phyloP scores from a whole-genome alignment of 2,888 invertebrate genomes.

The Rhagophthalmus giganteus region DNA sequence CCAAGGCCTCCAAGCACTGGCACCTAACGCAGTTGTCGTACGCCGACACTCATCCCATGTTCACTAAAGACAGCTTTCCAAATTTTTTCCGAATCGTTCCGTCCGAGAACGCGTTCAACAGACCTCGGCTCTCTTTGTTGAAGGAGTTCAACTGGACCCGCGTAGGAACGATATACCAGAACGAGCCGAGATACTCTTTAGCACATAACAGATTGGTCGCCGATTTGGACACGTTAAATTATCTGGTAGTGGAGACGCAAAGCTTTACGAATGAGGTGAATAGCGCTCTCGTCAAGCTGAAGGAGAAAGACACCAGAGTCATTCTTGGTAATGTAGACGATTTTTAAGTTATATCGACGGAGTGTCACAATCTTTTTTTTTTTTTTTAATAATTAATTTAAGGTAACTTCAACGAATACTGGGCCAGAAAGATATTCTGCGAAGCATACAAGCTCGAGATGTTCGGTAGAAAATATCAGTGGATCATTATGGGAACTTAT shows the following conservation, averaged over 20 bases:
- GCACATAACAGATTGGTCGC: conserved; percentile 70
- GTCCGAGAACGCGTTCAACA: conserved; percentile 94
- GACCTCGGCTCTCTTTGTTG: conserved; percentile 84
- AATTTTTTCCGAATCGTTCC: conserved; percentile 97
- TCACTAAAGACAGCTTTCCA: conserved; percentile 89
- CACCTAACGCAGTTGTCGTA: conserved; percentile 95
- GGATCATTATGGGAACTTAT: conserved; percentile 92
- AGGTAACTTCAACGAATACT: conserved; percentile 93
- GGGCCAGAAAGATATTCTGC: conserved; percentile 88
- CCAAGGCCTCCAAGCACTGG: conserved; percentile 97
- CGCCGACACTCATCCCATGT: conserved; percentile 97
- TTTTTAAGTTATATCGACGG: too few relatives aligned
- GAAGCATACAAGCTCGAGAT: conserved; percentile 84
- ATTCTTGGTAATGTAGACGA: conserved; percentile 71
- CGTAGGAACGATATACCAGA: conserved; percentile 96
- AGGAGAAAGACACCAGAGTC: conserved; percentile 90
- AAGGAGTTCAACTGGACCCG: conserved; percentile 95
- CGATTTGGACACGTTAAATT: conserved; percentile 78
- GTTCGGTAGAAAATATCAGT: conserved; percentile 91
- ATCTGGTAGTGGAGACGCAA: conserved; percentile 85
- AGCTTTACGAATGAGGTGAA: conserved; percentile 90
- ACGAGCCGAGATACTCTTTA: conserved; percentile 90
- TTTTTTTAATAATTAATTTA: too few relatives aligned
- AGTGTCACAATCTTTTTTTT: too few relatives aligned
- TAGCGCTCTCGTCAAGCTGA: conserved; percentile 76